Evolutionary conservation across 2,888 invertebrate genomes (phyloP).

Genomic region (Rhagium mordax): DNA sequence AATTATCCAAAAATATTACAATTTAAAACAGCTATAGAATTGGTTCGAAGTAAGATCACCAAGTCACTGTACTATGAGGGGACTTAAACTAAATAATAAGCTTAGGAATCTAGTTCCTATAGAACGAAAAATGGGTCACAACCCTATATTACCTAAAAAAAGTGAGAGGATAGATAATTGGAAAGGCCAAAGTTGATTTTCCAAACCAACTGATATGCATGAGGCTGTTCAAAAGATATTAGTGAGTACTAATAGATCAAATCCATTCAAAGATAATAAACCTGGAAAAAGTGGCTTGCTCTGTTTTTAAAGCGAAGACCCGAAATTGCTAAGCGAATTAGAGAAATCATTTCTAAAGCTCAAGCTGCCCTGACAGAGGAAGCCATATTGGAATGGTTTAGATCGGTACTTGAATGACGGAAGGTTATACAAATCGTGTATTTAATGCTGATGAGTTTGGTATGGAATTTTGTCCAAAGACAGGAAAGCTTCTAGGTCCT

Average conservation of each 20-base stretch:
- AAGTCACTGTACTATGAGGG: no score
- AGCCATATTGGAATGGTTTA: background rate
- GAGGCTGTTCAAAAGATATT: conserved; percentile 11
- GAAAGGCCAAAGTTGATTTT: conserved; percentile 22
- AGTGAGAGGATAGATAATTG: conserved; percentile 8
- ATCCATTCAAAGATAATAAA: conserved; percentile 3
- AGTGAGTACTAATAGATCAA: background rate
- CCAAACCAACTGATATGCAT: conserved; percentile 17
- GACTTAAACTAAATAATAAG: conserved; percentile 22
- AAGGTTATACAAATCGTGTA: no score
- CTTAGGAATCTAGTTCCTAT: conserved; percentile 7
- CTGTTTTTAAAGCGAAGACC: conserved; percentile 9
- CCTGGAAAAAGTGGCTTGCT: conserved; percentile 7
- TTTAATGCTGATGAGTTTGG: conserved; percentile 19
- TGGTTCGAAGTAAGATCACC: no score
- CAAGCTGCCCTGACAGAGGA: background rate
- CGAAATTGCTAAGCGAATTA: background rate
- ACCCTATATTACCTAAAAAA: conserved; percentile 1
- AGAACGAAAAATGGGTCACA: conserved; percentile 13
- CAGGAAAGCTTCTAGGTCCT: no score
- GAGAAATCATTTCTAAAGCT: conserved; percentile 6
- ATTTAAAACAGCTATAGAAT: no score
- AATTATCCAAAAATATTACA: no score
- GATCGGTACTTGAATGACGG: no score
- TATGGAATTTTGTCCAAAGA: conserved; percentile 7